Percentiles rank a stretch among this genome's conserved stretches.
Evolutionary conservation across 2,113 vertebrate species (phyloP).

Genomic region (Riparia riparia): DNA sequence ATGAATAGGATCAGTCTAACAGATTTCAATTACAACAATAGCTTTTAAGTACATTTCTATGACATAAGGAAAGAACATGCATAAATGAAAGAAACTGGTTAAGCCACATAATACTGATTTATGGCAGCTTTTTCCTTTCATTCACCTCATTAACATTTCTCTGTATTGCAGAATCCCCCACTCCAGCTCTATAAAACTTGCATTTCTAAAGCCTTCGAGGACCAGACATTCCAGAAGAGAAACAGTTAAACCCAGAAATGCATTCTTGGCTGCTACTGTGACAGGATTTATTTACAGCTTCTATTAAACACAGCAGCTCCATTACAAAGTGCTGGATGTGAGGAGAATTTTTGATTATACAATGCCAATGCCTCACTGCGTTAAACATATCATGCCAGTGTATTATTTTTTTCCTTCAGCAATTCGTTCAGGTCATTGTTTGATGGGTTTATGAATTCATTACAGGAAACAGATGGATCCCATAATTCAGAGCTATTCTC

Average conservation of each 20-base stretch:
- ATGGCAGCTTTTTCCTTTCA: conserved; percentile 57
- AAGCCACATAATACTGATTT: conserved; percentile 64
- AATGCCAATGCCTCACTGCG: conserved; percentile 70
- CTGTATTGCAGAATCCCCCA: background rate
- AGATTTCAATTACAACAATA: conserved; percentile 74
- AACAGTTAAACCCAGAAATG: conserved; percentile 70
- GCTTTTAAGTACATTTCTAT: conserved; percentile 71
- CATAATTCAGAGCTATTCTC: conserved; percentile 75
- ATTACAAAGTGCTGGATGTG: conserved; percentile 81
- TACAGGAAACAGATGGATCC: conserved; percentile 79
- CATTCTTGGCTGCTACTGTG: conserved; percentile 73
- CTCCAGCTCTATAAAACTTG: background rate
- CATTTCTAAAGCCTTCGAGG: conserved; percentile 23
- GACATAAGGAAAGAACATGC: conserved; percentile 61
- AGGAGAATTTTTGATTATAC: conserved; percentile 86
- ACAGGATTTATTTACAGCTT: conserved; percentile 75
- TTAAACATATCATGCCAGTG: conserved; percentile 66
- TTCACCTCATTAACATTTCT: conserved; percentile 54
- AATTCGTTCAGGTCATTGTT: conserved; percentile 78
- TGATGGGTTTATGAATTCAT: conserved; percentile 78
- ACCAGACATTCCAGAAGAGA: conserved; percentile 59
- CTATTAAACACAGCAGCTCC: conserved; percentile 78
- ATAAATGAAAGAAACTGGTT: conserved; percentile 69
- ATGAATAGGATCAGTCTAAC: conserved; percentile 71
- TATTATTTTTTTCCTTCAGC: conserved; percentile 68